Percentiles rank a stretch among this genome's conserved stretches.
Conservation (phyloP, 2,797 vertebrate genomes). For the Anomalospiza imberbis region DNA sequence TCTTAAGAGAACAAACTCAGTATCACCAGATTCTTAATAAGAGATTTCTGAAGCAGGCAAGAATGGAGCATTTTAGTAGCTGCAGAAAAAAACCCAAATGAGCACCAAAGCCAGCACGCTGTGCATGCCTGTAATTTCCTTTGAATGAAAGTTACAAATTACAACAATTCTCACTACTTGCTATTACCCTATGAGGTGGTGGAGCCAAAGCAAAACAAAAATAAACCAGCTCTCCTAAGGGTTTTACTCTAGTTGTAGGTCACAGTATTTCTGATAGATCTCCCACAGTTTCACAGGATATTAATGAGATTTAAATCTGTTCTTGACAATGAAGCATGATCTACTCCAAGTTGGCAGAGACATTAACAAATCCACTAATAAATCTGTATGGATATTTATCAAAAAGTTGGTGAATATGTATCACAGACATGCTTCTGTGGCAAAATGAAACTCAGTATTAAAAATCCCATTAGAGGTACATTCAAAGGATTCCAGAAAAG, state of each 20-base stretch:
- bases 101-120: background rate
- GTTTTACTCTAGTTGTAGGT: background rate
- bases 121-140: background rate
- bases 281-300: background rate
- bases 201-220: background rate
- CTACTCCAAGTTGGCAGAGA: background rate
- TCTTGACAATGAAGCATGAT: background rate
- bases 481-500: background rate
- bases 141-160: background rate
- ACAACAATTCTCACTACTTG: background rate
- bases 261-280: background rate
- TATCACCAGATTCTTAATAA: background rate
- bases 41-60: background rate
- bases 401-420: background rate
- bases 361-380: background rate
- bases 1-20: background rate
- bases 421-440: background rate
- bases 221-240: background rate
- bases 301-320: background rate
- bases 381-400: background rate
- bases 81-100: fast-evolving
- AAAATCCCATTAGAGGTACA: background rate
- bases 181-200: background rate
- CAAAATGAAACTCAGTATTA: background rate
- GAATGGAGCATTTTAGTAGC: background rate